Evolutionary conservation across 2,797 vertebrate species (phyloP), one percentile per base, ranked within the genome.

Genomic region (Acestrorhynchus altus): DNA sequence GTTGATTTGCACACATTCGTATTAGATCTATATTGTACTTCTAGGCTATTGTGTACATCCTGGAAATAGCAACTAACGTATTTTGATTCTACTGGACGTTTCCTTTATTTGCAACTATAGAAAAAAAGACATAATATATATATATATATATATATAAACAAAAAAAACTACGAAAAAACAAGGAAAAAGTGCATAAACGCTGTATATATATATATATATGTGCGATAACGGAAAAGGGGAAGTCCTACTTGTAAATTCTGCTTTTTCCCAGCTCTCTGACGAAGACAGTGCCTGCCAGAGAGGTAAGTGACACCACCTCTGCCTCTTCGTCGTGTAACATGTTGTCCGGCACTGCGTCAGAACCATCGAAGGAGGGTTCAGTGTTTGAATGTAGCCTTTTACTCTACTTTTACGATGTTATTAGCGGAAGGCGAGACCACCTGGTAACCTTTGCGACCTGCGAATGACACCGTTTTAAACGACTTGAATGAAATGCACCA

Each of bases 1-100:
- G 87, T 90, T 92, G 81, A 88, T 91, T 91, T 92, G 90, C 92
- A 91, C 91, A 90, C 76, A 78, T 26, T 86, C 84, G 90, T 90
- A 79, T 89, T 87, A 90, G 87, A 83, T 77, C 83, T 63, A 88
- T 92, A 83, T 91, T 79, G 85, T 89, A 86, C 88, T n/a, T 89
- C 80, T 10, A 89, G 74, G 86, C 87, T 85, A 84, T 88, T 74
- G 83, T 87, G 84, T 90, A 84, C 80, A 81, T 87, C 88, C 80
- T 83, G 59, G 86, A 84, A 83, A 84, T 87, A 74, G 79, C 51
- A 81, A 81, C 35, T 80, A 81, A 78, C 15, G 1, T 16, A 76
- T 74, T 88, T 86, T 83, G 63, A 77, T 86, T 84, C 46, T 51
- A 59, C 61, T 76, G 52, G 67, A 80, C 64, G 4, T 75, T 74